Percentiles rank a stretch among this genome's conserved stretches.
Evolutionary conservation across 2,113 vertebrate genomes (phyloP).

Genomic region (Scytalopus superciliaris): DNA sequence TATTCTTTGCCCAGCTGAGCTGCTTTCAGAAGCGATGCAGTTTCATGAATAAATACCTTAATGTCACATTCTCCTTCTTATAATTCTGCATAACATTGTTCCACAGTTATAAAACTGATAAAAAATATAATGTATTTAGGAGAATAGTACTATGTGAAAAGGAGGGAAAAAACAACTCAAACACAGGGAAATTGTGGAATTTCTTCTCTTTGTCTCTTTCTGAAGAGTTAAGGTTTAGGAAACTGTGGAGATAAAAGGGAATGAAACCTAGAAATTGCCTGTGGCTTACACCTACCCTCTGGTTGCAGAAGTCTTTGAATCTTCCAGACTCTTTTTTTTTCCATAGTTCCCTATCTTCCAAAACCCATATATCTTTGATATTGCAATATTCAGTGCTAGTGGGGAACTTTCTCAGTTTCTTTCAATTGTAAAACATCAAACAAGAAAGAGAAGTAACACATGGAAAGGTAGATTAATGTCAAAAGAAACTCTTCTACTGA

Average conservation of each 20-base stretch:
- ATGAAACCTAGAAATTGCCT: conserved; percentile 23
- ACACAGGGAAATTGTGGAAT: not conserved
- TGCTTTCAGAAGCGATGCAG: not conserved
- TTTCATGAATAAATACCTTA: not conserved
- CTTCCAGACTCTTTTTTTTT: not conserved
- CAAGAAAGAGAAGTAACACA: not conserved
- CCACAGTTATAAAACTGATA: not conserved
- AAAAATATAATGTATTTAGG: not conserved
- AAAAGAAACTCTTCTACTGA: not conserved
- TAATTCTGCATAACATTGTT: not conserved
- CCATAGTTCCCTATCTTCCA: not conserved
- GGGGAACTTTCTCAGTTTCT: not conserved
- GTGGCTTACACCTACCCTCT: conserved; percentile 26
- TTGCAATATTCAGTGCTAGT: conserved; percentile 27
- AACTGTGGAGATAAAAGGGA: conserved; percentile 45
- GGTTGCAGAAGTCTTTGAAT: conserved; percentile 38
- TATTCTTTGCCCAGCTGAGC: not conserved
- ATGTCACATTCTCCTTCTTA: not conserved
- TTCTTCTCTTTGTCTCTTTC: not conserved
- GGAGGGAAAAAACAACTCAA: not conserved
- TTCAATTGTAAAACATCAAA: conserved; percentile 45
- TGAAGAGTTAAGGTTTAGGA: conserved; percentile 18
- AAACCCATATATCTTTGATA: conserved; percentile 12
- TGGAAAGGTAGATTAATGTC: conserved; percentile 4
- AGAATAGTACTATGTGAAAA: not conserved